These are phyloP conservation scores for Incurvaria masculella DNA, from an alignment of 2,888 invertebrate species.

Conservation along the genomic window DNA sequence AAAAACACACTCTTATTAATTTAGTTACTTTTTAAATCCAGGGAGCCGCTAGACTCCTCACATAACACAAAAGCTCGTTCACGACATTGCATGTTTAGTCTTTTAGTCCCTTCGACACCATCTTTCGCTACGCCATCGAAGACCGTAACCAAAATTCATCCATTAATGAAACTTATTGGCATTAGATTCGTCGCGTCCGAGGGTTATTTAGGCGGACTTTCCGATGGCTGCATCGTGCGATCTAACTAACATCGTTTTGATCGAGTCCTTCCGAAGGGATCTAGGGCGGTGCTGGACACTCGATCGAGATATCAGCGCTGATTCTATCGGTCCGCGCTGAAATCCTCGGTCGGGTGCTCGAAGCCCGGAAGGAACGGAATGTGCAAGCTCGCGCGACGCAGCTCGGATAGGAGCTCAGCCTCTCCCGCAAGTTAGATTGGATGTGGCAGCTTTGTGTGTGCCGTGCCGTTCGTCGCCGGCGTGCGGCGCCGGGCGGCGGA, in stretches of 20 bases:
- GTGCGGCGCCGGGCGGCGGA: conserved; percentile 14
- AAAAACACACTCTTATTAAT: too few relatives aligned
- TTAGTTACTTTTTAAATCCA: too few relatives aligned
- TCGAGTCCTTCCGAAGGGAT: neutral
- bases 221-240: neutral
- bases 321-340: too few relatives aligned
- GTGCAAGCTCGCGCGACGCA: neutral
- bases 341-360: neutral
- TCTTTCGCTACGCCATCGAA: neutral
- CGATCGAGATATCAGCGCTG: too few relatives aligned
- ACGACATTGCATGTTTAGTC: conserved; percentile 56
- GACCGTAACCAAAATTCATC: neutral
- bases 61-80: conserved; percentile 40
- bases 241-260: neutral
- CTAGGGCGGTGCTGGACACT: neutral
- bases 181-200: neutral
- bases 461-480: conserved; percentile 24
- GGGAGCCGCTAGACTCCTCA: conserved; percentile 17
- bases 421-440: conserved; percentile 4
- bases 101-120: conserved; percentile 44
- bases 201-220: neutral
- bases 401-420: neutral
- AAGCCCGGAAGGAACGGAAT: neutral
- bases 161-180: neutral
- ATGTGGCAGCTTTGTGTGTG: conserved; percentile 4